Evolutionary conservation across 2,113 vertebrate genomes (phyloP).

Genomic region (Erpornis zantholeuca): DNA sequence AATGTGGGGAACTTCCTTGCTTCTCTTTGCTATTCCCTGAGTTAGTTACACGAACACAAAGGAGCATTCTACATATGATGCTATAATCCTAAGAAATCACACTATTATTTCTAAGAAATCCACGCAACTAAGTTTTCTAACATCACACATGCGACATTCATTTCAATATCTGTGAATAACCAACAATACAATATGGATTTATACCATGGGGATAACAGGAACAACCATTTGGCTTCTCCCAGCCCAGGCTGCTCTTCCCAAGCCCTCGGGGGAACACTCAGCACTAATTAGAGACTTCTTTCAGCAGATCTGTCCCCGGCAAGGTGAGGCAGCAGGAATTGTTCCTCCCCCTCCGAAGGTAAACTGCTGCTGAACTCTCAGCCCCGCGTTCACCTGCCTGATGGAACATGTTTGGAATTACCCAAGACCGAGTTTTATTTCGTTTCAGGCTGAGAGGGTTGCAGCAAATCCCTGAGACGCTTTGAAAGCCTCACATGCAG

Average conservation of each 20-base stretch:
- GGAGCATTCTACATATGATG: too few species aligned
- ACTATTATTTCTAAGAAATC: too few species aligned
- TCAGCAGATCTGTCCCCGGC: neutral
- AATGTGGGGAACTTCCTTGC: too few species aligned
- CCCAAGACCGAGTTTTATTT: neutral
- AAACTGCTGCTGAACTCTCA: conserved; percentile 27
- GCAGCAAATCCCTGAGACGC: neutral
- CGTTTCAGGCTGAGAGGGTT: neutral
- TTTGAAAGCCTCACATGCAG: neutral
- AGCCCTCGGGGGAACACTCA: neutral
- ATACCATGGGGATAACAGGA: neutral
- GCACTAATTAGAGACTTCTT: conserved; percentile 30
- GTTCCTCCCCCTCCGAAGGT: conserved; percentile 3
- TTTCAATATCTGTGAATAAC: too few species aligned
- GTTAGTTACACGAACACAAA: too few species aligned
- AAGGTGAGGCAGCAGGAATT: neutral
- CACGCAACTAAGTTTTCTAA: too few species aligned
- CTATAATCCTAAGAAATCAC: too few species aligned
- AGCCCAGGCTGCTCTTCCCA: neutral
- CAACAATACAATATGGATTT: too few species aligned
- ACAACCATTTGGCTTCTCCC: conserved; percentile 4
- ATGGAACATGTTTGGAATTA: conserved; percentile 31
- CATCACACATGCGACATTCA: too few species aligned
- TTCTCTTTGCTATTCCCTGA: too few species aligned
- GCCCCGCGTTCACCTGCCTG: conserved; percentile 7